Percentiles rank a stretch among this genome's conserved stretches.
phyloP scores from a whole-genome alignment of 2,797 vertebrate species.

The Salmo trutta region DNA sequence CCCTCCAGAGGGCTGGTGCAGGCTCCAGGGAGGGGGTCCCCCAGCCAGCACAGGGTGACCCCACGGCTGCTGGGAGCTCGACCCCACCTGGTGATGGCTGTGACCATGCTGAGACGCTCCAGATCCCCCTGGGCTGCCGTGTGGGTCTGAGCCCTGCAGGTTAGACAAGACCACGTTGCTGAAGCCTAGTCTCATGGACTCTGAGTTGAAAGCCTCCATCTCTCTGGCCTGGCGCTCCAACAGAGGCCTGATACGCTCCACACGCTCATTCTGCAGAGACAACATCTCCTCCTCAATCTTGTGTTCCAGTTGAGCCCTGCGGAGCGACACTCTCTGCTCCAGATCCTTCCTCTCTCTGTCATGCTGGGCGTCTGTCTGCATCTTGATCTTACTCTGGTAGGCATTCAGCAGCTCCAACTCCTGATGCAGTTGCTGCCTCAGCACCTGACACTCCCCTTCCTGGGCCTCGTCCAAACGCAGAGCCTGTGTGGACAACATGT shows the following conservation, averaged over 20 bases:
- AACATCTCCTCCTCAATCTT: conserved; percentile 99
- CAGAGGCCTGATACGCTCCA: conserved; percentile 92
- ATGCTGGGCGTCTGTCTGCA: conserved; percentile 97
- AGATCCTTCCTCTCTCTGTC: conserved; percentile 94
- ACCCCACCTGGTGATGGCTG: conserved; percentile 81
- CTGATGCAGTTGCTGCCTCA: conserved; percentile 98
- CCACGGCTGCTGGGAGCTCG: conserved; percentile 88
- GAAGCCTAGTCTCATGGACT: conserved; percentile 99
- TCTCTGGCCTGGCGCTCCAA: conserved; percentile 97
- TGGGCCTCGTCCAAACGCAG: conserved; percentile 98
- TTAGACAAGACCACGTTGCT: conserved; percentile 98
- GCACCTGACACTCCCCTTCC: conserved; percentile 94
- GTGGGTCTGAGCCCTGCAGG: conserved; percentile 89
- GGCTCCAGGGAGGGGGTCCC: conserved; percentile 92
- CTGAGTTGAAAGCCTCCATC: conserved; percentile 97
- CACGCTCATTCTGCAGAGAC: conserved; percentile 92
- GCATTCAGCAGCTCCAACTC: conserved; percentile 98
- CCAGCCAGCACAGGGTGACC: conserved; percentile 91
- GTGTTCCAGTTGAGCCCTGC: conserved; percentile 93
- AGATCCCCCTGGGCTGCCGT: conserved; percentile 83
- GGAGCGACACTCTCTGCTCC: conserved; percentile 95
- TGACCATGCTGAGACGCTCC: conserved; percentile 87
- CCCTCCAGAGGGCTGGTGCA: conserved; percentile 81
- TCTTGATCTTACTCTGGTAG: conserved; percentile 99
- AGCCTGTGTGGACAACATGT: conserved; percentile 99